A percentile compares a stretch with the other conserved stretches of the same genome.
These are phyloP conservation scores for Telmatochromis sp. DNA, from an alignment of 2,113 vertebrate species.

Conservation along the genomic window DNA sequence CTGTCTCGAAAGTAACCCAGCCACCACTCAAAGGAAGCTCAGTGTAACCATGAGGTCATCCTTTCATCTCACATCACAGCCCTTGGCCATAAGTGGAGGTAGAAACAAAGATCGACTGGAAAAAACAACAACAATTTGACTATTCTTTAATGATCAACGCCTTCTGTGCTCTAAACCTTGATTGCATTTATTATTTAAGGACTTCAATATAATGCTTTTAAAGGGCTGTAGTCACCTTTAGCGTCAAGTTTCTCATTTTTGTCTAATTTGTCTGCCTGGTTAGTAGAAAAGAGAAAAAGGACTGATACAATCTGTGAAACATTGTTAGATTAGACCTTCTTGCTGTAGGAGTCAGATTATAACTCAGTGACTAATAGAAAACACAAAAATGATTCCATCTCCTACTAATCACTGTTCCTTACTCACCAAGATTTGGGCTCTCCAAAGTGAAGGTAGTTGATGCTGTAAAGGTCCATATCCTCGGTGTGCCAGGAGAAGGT, in stretches of 20 bases:
- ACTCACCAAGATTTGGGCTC: constrained; percentile 96
- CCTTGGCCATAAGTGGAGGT: background rate
- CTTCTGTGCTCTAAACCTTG: background rate
- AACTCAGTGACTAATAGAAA: background rate
- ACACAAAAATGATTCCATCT: background rate
- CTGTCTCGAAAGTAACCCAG: background rate
- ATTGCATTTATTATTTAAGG: background rate
- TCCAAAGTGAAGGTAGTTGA: constrained; percentile 97
- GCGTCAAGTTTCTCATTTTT: background rate
- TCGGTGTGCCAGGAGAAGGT: constrained; percentile 97
- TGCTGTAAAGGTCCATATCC: constrained; percentile 98
- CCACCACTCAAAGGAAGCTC: background rate
- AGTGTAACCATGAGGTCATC: background rate
- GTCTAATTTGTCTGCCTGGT: background rate
- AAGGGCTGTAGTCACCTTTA: background rate
- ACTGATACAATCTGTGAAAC: background rate
- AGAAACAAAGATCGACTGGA: background rate
- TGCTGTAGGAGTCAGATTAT: background rate
- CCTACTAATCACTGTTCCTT: background rate
- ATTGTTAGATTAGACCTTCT: background rate
- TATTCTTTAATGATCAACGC: background rate
- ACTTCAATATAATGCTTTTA: background rate
- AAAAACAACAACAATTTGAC: background rate
- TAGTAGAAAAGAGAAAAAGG: background rate
- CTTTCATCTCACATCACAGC: background rate